These are phyloP conservation scores for Eidolon dupreanum DNA, from an alignment of 2,797 vertebrate genomes.

Conservation along the genomic window DNA sequence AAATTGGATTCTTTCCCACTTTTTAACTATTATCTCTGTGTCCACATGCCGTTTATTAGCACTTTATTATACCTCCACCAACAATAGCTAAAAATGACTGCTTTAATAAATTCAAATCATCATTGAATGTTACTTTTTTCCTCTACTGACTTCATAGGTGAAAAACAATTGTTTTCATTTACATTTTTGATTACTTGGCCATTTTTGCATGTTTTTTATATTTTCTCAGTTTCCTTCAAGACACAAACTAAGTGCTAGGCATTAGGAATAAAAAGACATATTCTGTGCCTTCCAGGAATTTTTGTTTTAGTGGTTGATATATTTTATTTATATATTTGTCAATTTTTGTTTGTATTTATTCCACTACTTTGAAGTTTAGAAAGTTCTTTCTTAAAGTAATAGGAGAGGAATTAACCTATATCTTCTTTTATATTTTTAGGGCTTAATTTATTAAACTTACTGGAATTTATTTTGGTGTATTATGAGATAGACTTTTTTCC, in stretches of 20 bases:
- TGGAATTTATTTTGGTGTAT: background rate
- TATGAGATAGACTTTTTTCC: background rate
- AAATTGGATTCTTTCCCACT: background rate
- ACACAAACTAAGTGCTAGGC: background rate
- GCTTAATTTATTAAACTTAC: background rate
- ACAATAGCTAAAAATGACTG: background rate
- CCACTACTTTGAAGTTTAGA: background rate
- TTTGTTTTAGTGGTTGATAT: background rate
- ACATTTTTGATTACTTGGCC: background rate
- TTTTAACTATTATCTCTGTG: background rate
- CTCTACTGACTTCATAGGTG: background rate
- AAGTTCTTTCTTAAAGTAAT: background rate
- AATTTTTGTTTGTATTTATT: background rate
- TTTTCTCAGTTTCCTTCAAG: constrained; percentile 9
- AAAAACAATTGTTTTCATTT: background rate
- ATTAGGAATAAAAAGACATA: background rate
- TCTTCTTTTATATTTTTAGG: constrained; percentile 12
- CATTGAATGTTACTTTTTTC: background rate
- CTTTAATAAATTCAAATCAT: background rate
- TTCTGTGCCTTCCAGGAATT: background rate
- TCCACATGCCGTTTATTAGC: background rate
- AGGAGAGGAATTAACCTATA: background rate
- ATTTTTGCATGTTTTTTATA: background rate
- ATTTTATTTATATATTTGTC: background rate
- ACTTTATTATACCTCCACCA: background rate